Conservation (phyloP, 2,888 invertebrate genomes). For the Sminthurinus aureus region DNA sequence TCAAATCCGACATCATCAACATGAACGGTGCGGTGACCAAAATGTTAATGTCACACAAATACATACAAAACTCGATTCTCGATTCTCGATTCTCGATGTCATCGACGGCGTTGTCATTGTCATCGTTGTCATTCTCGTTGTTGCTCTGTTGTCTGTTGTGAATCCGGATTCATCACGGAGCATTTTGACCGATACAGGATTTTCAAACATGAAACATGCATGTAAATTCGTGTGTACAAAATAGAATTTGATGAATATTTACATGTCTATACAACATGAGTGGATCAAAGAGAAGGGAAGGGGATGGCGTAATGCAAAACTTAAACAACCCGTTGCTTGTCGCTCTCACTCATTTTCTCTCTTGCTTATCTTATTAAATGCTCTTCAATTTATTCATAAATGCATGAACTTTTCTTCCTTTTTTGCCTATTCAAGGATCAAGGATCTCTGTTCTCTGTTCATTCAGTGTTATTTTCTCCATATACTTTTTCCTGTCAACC, state of each 20-base stretch:
- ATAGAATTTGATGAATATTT: background rate
- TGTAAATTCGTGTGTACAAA: background rate
- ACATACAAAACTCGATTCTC: background rate
- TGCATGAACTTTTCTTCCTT: background rate
- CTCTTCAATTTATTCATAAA: background rate
- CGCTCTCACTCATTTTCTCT: no score
- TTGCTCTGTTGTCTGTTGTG: no score
- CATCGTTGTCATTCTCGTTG: slow-evolving; percentile 2
- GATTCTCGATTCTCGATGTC: background rate
- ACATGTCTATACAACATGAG: no score
- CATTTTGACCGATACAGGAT: background rate
- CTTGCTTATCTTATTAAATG: slow-evolving; percentile 11
- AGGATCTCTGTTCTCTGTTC: no score
- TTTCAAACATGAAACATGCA: background rate
- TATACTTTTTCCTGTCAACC: background rate
- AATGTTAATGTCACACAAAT: background rate
- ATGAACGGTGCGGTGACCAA: no score
- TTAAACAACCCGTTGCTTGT: slow-evolving; percentile 19
- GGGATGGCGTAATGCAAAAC: slow-evolving; percentile 13
- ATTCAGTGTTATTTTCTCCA: no score
- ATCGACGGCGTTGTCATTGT: background rate
- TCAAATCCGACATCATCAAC: no score
- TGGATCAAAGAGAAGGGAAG: background rate
- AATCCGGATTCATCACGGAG: background rate
- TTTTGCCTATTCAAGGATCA: background rate